Percentiles rank a stretch among this genome's conserved stretches.
Conservation (phyloP, 2,797 vertebrate species). For the Galagoides demidoff region DNA sequence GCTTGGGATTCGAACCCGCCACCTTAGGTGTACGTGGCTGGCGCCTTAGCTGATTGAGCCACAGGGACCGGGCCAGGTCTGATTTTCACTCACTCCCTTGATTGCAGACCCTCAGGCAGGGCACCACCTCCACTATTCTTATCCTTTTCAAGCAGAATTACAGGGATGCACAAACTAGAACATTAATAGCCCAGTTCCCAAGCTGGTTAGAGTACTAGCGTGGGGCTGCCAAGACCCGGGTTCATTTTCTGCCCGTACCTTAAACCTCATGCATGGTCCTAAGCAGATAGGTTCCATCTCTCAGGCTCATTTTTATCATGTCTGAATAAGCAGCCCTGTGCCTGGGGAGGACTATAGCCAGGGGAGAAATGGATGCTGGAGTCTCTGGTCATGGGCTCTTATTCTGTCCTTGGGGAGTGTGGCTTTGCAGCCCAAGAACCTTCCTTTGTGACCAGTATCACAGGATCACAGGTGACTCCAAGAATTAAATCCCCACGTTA, state of each 20-base stretch:
- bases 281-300: not conserved
- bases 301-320: not conserved
- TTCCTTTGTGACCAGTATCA: not conserved
- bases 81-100: no score
- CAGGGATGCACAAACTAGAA: not conserved
- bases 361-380: accelerated
- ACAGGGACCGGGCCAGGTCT: no score
- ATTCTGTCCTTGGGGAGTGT: not conserved
- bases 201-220: not conserved
- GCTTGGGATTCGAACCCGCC: no score
- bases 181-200: accelerated
- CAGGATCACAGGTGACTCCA: not conserved
- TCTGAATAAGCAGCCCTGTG: no score
- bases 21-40: no score
- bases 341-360: no score
- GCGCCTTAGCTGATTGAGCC: no score
- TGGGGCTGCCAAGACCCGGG: not conserved
- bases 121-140: accelerated
- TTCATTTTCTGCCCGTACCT: not conserved
- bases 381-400: not conserved
- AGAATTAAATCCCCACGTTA: not conserved
- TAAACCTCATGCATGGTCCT: no score
- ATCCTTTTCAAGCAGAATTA: accelerated
- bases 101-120: not conserved
- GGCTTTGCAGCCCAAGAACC: not conserved